Evolutionary conservation across 2,888 invertebrate species (phyloP).

Genomic region (Xestia sexstrigata): DNA sequence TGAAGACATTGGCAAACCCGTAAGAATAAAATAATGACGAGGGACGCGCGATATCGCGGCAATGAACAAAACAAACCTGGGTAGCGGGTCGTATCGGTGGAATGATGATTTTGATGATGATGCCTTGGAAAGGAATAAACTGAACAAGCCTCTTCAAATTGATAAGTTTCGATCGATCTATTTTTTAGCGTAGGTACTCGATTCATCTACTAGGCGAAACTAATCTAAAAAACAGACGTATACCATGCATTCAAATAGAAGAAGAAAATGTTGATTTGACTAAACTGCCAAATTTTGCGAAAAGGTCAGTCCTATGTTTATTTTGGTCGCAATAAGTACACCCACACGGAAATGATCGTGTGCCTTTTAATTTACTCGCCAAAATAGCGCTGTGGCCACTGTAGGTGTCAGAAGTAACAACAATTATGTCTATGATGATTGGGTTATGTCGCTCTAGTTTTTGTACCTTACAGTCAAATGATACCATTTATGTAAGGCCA

Average conservation of each 20-base stretch:
- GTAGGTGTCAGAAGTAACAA: conserved; percentile 13
- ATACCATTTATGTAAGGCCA: conserved; percentile 39
- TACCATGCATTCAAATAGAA: background rate
- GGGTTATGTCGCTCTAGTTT: conserved; percentile 23
- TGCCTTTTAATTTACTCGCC: conserved; percentile 23
- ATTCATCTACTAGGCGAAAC: background rate
- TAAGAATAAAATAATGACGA: background rate
- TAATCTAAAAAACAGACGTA: background rate
- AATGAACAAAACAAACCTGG: background rate
- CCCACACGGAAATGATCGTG: conserved; percentile 47
- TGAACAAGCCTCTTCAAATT: background rate
- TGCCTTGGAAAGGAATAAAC: background rate
- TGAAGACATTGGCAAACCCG: background rate
- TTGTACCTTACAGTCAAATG: conserved; percentile 34
- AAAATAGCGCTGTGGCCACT: conserved; percentile 22
- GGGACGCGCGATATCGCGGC: background rate
- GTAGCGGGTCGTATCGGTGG: background rate
- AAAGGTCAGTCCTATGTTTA: conserved; percentile 28
- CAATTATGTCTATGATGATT: background rate
- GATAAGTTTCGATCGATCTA: background rate
- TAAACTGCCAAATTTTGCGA: background rate
- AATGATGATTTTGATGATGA: background rate
- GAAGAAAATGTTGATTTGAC: background rate
- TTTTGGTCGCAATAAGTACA: conserved; percentile 9
- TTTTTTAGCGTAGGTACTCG: too few species aligned